Base-by-base conservation (phyloP, 2,797 vertebrate genomes). In the Clamator glandarius region DNA sequence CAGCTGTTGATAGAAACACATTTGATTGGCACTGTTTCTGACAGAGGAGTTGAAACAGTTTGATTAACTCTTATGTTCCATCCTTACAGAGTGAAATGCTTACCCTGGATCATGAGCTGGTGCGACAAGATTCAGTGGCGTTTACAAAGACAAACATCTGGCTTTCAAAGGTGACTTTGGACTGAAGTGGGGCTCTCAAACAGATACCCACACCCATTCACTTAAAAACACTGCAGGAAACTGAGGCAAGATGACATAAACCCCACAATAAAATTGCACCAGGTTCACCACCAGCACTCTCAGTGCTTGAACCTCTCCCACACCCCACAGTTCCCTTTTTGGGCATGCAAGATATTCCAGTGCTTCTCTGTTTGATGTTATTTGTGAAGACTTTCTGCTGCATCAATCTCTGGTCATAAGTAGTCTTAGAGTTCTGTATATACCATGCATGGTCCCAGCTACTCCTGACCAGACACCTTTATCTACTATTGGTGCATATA, bases 41-140 rank as follows among this genome's bases (percentile, higher is more conserved):
- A 91, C 85, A 88, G 41, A 92, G 80, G 63, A 79, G 70, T 33
- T 78, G 81, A 89, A 95, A 90, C 19, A 67, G 76, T 78, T 78
- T 76, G 44, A 80, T 87, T 67, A 91, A 69, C 69, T 81, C 75
- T 64, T 57, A 19, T 0, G 0, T 52, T 63, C 41, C 55, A 17
- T 23, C 29, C 54, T 31, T 39, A 29, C 5, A 25, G 54, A 79
- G 24, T 6, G 51, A 92, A 73, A 52, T 17, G 29, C 24, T 7
- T 41, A 41, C 67, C 55, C 69, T 35, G 68, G 55, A 63, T 36
- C 24, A 6, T 13, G 41, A 76, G 59, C 70, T 52, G 48, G 14
- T 12, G 35, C 36, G 52, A 39, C 26, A 42, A 44, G 50, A 72
- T 19, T 66, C 61, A 29, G 8, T 15, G n/a, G 42, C 0, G 1